phyloP scores from a whole-genome alignment of 1,140 invertebrate genomes.

The Gryon sp. region DNA sequence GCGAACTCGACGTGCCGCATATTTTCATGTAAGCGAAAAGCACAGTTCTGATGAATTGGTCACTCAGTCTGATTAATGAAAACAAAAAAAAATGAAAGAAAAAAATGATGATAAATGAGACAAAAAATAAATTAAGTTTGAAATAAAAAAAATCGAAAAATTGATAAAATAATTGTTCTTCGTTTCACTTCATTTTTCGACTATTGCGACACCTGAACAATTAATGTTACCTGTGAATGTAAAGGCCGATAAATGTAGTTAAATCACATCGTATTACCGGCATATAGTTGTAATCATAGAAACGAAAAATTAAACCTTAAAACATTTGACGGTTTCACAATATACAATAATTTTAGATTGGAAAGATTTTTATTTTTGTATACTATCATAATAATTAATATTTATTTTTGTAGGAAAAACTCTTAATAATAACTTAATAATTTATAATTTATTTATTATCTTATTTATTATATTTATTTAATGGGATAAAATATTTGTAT shows the following conservation, averaged over 20 bases:
- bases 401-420: conserved; percentile 55
- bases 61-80: conserved; percentile 55
- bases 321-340: conserved; percentile 37
- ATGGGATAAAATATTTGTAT: conserved; percentile 35
- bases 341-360: conserved; percentile 19
- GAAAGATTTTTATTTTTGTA: conserved; percentile 24
- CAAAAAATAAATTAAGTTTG: conserved; percentile 32
- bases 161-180: conserved; percentile 18
- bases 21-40: conserved; percentile 36
- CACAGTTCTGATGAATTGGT: conserved; percentile 49
- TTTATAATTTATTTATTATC: neutral
- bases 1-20: conserved; percentile 15
- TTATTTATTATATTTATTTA: conserved; percentile 29
- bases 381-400: conserved; percentile 17
- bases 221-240: conserved; percentile 45
- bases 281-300: conserved; percentile 37
- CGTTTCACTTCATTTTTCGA: conserved; percentile 23
- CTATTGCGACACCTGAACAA: conserved; percentile 41
- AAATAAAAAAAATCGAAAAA: conserved; percentile 43
- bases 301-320: conserved; percentile 18
- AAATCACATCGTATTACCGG: conserved; percentile 23
- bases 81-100: conserved; percentile 5
- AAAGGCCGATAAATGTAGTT: conserved; percentile 35
- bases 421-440: no score
- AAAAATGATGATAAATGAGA: conserved; percentile 10